These are phyloP conservation scores for Sialis lutaria DNA, from an alignment of 2,888 invertebrate genomes.

Conservation along the genomic window DNA sequence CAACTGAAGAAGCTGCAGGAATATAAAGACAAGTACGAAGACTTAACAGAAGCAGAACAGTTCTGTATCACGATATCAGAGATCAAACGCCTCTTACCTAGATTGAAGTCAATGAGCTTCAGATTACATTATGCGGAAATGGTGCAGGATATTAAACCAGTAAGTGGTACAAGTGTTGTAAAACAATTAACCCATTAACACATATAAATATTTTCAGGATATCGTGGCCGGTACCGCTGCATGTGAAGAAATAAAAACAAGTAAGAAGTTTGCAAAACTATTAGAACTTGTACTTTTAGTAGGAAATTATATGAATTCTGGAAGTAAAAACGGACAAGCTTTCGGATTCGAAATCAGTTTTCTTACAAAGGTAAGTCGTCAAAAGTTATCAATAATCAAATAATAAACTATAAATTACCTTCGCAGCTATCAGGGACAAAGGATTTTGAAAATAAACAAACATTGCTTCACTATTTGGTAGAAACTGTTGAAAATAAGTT, in stretches of 20 bases:
- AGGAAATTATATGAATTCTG: constrained; percentile 95
- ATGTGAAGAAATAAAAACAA: constrained; percentile 81
- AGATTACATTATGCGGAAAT: constrained; percentile 74
- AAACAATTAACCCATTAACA: constrained; percentile 3
- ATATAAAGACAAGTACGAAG: constrained; percentile 57
- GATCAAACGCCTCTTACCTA: constrained; percentile 69
- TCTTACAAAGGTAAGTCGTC: constrained; percentile 63
- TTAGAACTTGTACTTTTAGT: constrained; percentile 75
- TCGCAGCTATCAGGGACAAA: constrained; percentile 68
- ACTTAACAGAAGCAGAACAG: constrained; percentile 84
- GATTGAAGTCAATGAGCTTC: constrained; percentile 80
- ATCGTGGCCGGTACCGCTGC: constrained; percentile 91
- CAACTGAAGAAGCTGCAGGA: constrained; percentile 71
- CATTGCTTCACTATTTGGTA: constrained; percentile 80
- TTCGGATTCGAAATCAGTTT: constrained; percentile 95
- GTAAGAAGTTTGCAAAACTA: constrained; percentile 78
- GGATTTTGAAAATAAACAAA: constrained; percentile 81
- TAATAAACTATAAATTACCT: not conserved
- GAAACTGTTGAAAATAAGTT: constrained; percentile 77
- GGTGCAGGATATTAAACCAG: constrained; percentile 74
- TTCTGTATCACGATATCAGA: constrained; percentile 83
- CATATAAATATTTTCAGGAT: constrained; percentile 33
- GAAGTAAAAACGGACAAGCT: constrained; percentile 83
- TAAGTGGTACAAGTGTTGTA: constrained; percentile 24
- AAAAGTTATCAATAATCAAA: not conserved